Base-by-base conservation (phyloP, 1,140 invertebrate genomes). In the Euborellia annulipes region DNA sequence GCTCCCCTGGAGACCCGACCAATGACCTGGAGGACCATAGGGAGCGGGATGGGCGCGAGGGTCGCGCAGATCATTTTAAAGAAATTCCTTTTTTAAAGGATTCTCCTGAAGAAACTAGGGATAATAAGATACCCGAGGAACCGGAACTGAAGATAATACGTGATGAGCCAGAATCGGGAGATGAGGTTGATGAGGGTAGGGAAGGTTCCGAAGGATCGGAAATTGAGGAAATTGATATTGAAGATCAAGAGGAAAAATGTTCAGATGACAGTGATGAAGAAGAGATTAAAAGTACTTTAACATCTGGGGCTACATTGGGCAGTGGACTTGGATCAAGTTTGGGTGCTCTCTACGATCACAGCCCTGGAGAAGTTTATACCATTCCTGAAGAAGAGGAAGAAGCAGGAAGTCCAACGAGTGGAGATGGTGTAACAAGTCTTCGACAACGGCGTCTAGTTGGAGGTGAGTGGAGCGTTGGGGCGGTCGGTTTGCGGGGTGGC, bases 311-410 rank as follows among this genome's bases (percentile, higher is more conserved):
- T 14, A n/a, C 41, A n/a, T 14, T 46, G 50, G 22, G 53, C 55
- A 20, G 36, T 49, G 18, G 17, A 36, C 17, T 42, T 51, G 8
- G 19, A 50, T 19, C 46, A 43, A 4, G 9, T 23, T 36, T 55
- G 34, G 49, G 59, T 46, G 49, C 56, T 19, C 62, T 58, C 56
- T 68, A 65, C 52, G 66, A 68, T 47, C 65, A 66, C 50, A 68
- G 61, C 52, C 65, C 65, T 4, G 66, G 66, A 13, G 68, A 68
- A 50, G 68, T 71, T 7, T 70, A 71, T 53, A 69, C 69, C 20
- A 70, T 70, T 44, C 67, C 63, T n/a, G 69, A 70, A 52, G 69
- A 69, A 48, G 68, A 70, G 48, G 68, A 70, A 43, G 69, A 70
- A 54, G 58, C 62, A 11, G 60, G 59, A n/a, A 69, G 67, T 48